A percentile compares a stretch with the other conserved stretches of the same genome.
These are phyloP conservation scores for Subanguina moxae DNA, from an alignment of 1,140 invertebrate species.

Conservation along the genomic window DNA sequence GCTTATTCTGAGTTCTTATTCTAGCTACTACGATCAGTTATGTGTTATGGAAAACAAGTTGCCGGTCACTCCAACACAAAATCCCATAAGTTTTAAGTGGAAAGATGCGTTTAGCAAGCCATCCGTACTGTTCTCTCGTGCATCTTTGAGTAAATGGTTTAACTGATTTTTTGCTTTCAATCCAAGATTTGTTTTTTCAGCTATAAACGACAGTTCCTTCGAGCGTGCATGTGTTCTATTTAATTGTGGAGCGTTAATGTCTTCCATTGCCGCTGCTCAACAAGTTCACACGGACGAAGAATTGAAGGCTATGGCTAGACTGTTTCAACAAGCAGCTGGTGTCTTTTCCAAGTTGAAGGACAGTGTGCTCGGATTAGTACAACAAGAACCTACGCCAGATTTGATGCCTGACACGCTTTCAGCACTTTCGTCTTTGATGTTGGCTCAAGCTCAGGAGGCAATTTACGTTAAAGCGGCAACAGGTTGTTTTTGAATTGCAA, in stretches of 20 bases:
- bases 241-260: constrained; percentile 91
- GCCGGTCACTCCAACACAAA: constrained; percentile 65
- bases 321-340: constrained; percentile 79
- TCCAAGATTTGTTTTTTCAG: constrained; percentile 31
- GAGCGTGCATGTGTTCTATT: constrained; percentile 92
- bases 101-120: constrained; percentile 92
- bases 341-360: constrained; percentile 84
- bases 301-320: constrained; percentile 83
- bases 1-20: constrained; percentile 56
- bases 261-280: constrained; percentile 78
- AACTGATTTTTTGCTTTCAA: not conserved
- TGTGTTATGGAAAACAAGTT: constrained; percentile 85
- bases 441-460: constrained; percentile 95
- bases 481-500: constrained; percentile 64
- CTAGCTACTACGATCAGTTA: constrained; percentile 93
- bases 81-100: constrained; percentile 81
- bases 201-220: constrained; percentile 65
- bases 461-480: constrained; percentile 88
- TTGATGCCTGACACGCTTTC: constrained; percentile 82
- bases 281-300: constrained; percentile 82
- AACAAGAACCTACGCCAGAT: constrained; percentile 84
- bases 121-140: constrained; percentile 85
- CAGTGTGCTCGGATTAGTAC: constrained; percentile 70
- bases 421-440: constrained; percentile 80
- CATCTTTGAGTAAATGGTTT: constrained; percentile 71